Base-by-base conservation (phyloP, 2,888 invertebrate species). In the Hyles lineata region DNA sequence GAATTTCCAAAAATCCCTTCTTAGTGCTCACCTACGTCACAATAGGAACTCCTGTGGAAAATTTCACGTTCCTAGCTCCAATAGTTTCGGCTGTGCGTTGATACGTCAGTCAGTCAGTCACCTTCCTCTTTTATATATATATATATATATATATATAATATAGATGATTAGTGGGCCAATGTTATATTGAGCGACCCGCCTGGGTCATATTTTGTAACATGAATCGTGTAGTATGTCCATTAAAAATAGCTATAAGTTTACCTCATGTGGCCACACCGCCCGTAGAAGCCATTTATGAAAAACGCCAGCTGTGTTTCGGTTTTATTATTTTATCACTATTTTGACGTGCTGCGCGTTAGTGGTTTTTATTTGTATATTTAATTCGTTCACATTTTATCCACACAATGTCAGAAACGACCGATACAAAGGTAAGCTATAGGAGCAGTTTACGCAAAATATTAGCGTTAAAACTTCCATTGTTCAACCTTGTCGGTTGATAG, bases 321-420 rank as follows among this genome's bases (percentile, higher is more conserved):
- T 71, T 7, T 25, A 59, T 43, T n/a, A 55, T 43, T 67, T 55
- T 62, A 70, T 8, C 19, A 59, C 17, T 70, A 52, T 58, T 73
- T 73, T 59, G 35, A 43, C 61, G 61, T 70, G 59, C 43, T 70
- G 62, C 58, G 25, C 52, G 25, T 21, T 43, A 72, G 32, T 62
- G 35, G 21, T 32, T 29, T 25, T n/a, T 62, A 55, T 25, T 32
- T 55, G 23, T 52, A 3, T n/a, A 52, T 58, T 67, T 58, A 23
- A 62, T 15, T 21, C 23, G 15, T 67, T 59, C 50, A 52, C 9
- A 50, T 61, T 50, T 72, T 67, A 23, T 67, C 3, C 15, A n/a
- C 62, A 71, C 62, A 71, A 93, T 93, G 93, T 89, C 91, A 74
- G 92, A 90, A 82, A 89, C 89, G 74, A 78, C 86, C 58, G 88